phyloP scores from a whole-genome alignment of 2,888 invertebrate species.

The Netelia fuscicornis region DNA sequence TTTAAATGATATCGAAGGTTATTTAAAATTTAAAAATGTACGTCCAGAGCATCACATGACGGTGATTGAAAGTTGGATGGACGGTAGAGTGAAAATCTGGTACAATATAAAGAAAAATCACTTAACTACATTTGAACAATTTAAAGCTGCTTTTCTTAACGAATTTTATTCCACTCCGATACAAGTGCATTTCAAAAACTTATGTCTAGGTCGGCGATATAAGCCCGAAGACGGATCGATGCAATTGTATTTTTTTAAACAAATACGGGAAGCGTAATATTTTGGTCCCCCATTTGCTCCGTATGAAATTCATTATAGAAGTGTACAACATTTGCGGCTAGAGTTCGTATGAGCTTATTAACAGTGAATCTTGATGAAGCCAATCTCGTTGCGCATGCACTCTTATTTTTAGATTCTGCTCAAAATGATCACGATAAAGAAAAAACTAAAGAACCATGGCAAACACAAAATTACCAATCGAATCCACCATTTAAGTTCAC shows the following conservation, averaged over 20 bases:
- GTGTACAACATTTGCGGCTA: slow-evolving; percentile 61
- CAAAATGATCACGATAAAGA: slow-evolving; percentile 25
- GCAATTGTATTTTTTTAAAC: slow-evolving; percentile 50
- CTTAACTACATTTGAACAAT: slow-evolving; percentile 26
- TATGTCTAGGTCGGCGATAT: slow-evolving; percentile 34
- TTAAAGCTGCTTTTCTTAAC: slow-evolving; percentile 36
- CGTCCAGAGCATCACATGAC: slow-evolving; percentile 20
- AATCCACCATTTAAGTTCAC: neutral
- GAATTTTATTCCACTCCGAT: slow-evolving; percentile 58
- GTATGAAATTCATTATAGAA: slow-evolving; percentile 47
- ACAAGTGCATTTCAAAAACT: slow-evolving; percentile 36
- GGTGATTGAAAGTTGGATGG: slow-evolving; percentile 38
- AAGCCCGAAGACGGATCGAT: slow-evolving; percentile 44
- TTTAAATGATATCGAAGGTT: slow-evolving; percentile 42
- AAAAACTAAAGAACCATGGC: slow-evolving; percentile 29
- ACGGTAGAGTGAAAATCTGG: slow-evolving; percentile 50
- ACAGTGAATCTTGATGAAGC: slow-evolving; percentile 56
- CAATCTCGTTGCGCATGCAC: slow-evolving; percentile 50
- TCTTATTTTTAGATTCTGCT: slow-evolving; percentile 53
- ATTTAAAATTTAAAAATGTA: slow-evolving; percentile 48
- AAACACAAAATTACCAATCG: neutral
- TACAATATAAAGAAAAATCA: slow-evolving; percentile 25
- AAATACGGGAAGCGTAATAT: slow-evolving; percentile 46
- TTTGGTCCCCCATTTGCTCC: slow-evolving; percentile 34
- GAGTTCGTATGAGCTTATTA: slow-evolving; percentile 50